A percentile compares a stretch with the other conserved stretches of the same genome.
phyloP scores from a whole-genome alignment of 2,797 vertebrate species.

The Emys orbicularis region DNA sequence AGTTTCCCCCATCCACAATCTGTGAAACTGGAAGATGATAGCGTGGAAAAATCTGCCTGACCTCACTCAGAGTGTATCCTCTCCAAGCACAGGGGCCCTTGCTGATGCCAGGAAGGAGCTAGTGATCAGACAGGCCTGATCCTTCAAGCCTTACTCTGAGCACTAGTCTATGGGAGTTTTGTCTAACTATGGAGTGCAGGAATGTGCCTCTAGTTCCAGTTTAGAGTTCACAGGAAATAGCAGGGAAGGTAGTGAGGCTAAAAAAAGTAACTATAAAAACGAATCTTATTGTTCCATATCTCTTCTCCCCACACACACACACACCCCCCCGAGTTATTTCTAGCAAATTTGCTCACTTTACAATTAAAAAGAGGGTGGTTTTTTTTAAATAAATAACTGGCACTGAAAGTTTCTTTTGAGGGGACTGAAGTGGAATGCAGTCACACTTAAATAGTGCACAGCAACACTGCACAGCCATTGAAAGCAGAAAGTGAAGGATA shows the following conservation, averaged over 20 bases:
- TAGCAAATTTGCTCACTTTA: background rate
- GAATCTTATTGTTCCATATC: background rate
- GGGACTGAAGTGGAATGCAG: background rate
- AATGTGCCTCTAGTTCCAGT: background rate
- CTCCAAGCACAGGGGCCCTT: background rate
- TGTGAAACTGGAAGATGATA: rapidly evolving
- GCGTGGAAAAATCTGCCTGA: background rate
- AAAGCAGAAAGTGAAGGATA: background rate
- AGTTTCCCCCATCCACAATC: background rate
- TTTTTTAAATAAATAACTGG: background rate
- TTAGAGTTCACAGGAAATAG: background rate
- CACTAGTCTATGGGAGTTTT: background rate
- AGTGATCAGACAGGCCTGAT: background rate
- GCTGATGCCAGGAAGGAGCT: rapidly evolving
- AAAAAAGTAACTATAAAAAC: background rate
- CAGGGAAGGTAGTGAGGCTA: background rate
- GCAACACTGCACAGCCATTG: background rate
- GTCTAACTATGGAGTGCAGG: background rate
- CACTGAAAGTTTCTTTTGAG: background rate
- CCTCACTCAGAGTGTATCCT: background rate
- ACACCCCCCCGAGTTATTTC: background rate
- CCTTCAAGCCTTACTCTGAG: background rate
- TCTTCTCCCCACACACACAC: background rate
- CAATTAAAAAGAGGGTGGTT: background rate
- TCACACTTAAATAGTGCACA: background rate